Percentiles rank a stretch among this genome's conserved stretches.
Conservation (phyloP, 1,140 invertebrate species). For the Ceratina calcarata region DNA sequence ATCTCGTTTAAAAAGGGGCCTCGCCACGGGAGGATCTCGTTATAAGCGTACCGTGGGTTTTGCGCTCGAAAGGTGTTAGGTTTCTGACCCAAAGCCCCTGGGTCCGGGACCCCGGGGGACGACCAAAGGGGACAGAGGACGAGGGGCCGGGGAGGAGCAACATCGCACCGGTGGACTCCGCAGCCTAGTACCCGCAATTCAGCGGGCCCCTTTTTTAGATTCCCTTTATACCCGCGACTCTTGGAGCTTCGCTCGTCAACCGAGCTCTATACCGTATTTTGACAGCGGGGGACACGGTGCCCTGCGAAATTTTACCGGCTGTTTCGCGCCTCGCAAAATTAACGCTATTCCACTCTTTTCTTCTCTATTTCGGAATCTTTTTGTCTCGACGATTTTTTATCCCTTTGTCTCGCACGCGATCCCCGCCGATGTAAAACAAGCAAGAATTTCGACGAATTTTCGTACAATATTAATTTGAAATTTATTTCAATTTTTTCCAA, state of each 20-base stretch:
- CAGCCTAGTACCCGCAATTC: slow-evolving; percentile 46
- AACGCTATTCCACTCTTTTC: slow-evolving; percentile 45
- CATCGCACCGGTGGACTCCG: slow-evolving; percentile 10
- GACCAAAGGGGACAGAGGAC: neutral
- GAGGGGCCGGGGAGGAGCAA: neutral
- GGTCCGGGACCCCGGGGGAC: slow-evolving; percentile 6
- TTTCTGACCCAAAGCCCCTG: slow-evolving; percentile 72
- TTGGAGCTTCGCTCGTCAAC: slow-evolving; percentile 69
- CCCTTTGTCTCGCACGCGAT: slow-evolving; percentile 5
- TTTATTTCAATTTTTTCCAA: too few species aligned
- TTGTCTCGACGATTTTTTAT: slow-evolving; percentile 13
- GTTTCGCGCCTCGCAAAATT: slow-evolving; percentile 75
- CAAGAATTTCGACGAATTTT: neutral
- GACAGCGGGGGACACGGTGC: slow-evolving; percentile 76
- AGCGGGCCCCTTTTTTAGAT: slow-evolving; percentile 37
- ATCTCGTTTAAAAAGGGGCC: slow-evolving; percentile 66
- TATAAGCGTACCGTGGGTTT: slow-evolving; percentile 68
- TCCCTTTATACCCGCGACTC: slow-evolving; percentile 61
- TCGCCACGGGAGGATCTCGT: slow-evolving; percentile 71
- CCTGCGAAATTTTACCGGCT: slow-evolving; percentile 76
- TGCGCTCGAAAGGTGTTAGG: slow-evolving; percentile 70
- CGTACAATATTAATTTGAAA: neutral
- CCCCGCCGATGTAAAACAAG: too few species aligned
- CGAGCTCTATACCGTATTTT: slow-evolving; percentile 76
- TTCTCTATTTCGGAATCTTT: neutral